Evolutionary conservation across 30 jellyfish, hydroid and myxozoan species (phyloP), one percentile per base, ranked within the genome.

Genomic region (Aurelia sp.): DNA sequence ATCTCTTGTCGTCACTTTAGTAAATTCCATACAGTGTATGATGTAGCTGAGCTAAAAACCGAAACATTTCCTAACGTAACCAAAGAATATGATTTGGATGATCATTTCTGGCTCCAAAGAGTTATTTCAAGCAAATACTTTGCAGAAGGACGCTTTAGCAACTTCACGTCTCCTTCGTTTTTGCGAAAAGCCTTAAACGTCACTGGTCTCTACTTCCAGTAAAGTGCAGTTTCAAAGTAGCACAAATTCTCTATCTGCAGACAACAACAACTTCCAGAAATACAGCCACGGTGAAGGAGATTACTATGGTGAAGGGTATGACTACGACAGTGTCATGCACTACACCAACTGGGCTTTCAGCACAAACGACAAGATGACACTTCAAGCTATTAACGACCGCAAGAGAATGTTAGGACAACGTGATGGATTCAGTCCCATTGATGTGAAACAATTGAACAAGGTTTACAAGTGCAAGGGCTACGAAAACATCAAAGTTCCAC

Each of bases 361-460:
- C 88, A 71, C 67, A 16, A 76, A 68, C 80, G 69, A 63, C 61
- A 64, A 69, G 84, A 88, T 11, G 76, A 88, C 96, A 1, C 57
- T 88, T 30, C 71, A 88, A 59, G 96, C 89, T 4, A 30, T 50
- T n/a, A 61, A 81, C 17, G 96, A 88, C 21, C 65, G 66, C 35
- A 11, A 88, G 20, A 77, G 77, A 21, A 31, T 88, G 60, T 78
- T 88, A 6, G 96, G 96, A 44, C 96, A 88, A 65, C 61, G 96
- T 17, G 96, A 88, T 70, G 91, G 91, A 15, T 88, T 87, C 91
- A 87, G 96, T 87, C 96, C 86, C 20, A 87, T 75, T 35, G 96
- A 87, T 69, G 52, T 41, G 52, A 41, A 73, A 60, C 96, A 88
- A 41, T 63, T 88, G 22, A 84, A 84, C 88, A 84, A 84, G 67